A percentile compares a stretch with the other conserved stretches of the same genome.
phyloP scores from a whole-genome alignment of 2,888 invertebrate genomes.

The Tachina fera region DNA sequence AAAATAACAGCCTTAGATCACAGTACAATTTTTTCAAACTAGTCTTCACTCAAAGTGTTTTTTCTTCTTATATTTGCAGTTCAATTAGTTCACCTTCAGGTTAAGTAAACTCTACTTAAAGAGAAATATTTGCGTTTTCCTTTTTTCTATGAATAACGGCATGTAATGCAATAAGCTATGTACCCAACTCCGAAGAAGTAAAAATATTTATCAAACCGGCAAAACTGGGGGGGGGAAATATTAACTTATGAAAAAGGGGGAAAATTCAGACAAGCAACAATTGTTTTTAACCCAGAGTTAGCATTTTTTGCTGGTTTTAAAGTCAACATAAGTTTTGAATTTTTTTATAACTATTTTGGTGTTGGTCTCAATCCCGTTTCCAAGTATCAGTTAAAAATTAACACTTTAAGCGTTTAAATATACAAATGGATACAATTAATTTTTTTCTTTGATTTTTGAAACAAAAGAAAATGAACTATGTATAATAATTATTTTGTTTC shows the following conservation, averaged over 20 bases:
- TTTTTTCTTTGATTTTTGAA: not conserved
- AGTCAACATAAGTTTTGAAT: not conserved
- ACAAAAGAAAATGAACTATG: too few relatives aligned
- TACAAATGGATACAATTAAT: not conserved
- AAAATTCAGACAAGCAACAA: conserved; percentile 59
- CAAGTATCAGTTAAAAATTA: not conserved
- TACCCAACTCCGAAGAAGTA: conserved; percentile 24
- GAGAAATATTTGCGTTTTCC: conserved; percentile 27
- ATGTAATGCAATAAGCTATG: conserved; percentile 64
- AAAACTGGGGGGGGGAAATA: conserved; percentile 39
- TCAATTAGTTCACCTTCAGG: conserved; percentile 20
- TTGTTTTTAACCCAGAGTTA: conserved; percentile 49
- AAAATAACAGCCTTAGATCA: not conserved
- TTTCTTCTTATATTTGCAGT: not conserved
- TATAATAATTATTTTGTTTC: not conserved
- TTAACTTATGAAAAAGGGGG: conserved; percentile 5
- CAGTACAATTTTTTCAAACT: not conserved
- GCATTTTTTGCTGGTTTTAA: not conserved
- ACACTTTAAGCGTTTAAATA: not conserved
- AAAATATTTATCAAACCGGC: not conserved
- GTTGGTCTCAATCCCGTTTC: conserved; percentile 45
- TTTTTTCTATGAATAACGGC: conserved; percentile 52
- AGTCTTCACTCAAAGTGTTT: not conserved
- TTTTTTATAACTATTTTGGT: conserved; percentile 29
- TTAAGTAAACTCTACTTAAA: conserved; percentile 30